These are phyloP conservation scores for Gadopsis bispinosus DNA, from an alignment of 2,797 vertebrate genomes.

Conservation along the genomic window DNA sequence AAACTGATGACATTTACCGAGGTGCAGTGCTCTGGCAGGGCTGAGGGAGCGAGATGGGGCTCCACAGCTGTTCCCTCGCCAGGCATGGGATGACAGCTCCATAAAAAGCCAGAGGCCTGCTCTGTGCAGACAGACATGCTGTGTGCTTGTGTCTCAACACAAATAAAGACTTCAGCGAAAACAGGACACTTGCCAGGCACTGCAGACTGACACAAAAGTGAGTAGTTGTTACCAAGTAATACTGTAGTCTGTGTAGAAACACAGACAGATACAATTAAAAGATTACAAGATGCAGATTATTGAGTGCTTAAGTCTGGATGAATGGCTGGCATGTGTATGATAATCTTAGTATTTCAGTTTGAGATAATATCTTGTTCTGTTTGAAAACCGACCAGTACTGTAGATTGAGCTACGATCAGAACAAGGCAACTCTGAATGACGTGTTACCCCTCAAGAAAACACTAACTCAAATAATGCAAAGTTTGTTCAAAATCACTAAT, in stretches of 20 bases:
- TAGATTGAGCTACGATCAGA: not conserved
- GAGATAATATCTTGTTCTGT: not conserved
- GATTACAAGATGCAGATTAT: not conserved
- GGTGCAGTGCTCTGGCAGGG: slow-evolving; percentile 71
- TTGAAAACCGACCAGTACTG: not conserved
- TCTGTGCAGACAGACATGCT: slow-evolving; percentile 74
- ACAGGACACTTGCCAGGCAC: slow-evolving; percentile 34
- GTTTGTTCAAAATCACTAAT: not conserved
- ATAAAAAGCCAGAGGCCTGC: slow-evolving; percentile 81
- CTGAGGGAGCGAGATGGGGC: slow-evolving; percentile 68
- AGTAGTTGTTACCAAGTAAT: slow-evolving; percentile 31
- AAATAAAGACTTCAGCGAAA: slow-evolving; percentile 48
- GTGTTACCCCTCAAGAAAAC: not conserved
- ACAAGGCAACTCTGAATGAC: not conserved
- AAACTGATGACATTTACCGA: slow-evolving; percentile 81
- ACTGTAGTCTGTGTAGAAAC: slow-evolving; percentile 8
- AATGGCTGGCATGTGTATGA: not conserved
- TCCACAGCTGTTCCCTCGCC: slow-evolving; percentile 82
- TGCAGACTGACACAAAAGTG: slow-evolving; percentile 12
- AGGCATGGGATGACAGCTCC: slow-evolving; percentile 79
- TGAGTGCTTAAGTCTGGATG: not conserved
- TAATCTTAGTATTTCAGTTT: not conserved
- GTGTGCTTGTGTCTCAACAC: slow-evolving; percentile 64
- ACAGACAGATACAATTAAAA: slow-evolving; percentile 1
- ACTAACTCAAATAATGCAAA: not conserved